A percentile compares a stretch with the other conserved stretches of the same genome.
phyloP scores from a whole-genome alignment of 2,113 vertebrate genomes.

The Thomomys bottae region DNA sequence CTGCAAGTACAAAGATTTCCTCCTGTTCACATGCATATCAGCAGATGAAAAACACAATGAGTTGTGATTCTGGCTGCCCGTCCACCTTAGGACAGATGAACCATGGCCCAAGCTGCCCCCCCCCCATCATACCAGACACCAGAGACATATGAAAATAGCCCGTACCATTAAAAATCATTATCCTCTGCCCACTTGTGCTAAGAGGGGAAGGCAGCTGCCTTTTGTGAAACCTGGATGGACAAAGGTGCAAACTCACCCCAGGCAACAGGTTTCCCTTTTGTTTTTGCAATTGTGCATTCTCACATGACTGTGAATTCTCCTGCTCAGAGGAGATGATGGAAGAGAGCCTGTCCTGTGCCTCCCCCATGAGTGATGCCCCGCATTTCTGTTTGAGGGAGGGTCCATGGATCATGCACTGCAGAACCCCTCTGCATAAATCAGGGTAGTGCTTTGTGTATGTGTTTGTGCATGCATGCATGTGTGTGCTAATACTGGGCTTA shows the following conservation, averaged over 20 bases:
- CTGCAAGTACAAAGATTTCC: conserved; percentile 60
- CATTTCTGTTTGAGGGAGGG: conserved; percentile 49
- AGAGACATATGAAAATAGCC: conserved; percentile 22
- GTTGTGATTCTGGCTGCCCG: not conserved
- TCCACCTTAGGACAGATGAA: conserved; percentile 56
- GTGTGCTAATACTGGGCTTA: too few relatives aligned
- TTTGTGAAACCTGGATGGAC: not conserved
- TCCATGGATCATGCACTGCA: conserved; percentile 12
- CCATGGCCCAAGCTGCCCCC: not conserved
- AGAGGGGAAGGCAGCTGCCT: conserved; percentile 23
- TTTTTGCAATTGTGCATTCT: not conserved
- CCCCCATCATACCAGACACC: not conserved
- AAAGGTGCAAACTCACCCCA: not conserved
- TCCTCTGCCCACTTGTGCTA: conserved; percentile 1
- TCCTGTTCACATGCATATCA: not conserved
- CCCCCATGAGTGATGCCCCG: conserved; percentile 8
- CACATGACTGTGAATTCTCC: conserved; percentile 34
- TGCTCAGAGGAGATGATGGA: not conserved
- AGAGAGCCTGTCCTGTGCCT: conserved; percentile 39
- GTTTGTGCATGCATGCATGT: too few relatives aligned
- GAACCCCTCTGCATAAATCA: conserved; percentile 59
- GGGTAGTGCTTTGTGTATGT: not conserved
- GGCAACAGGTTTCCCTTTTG: too few relatives aligned
- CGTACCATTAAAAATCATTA: not conserved
- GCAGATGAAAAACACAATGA: not conserved